These are phyloP conservation scores for Cydia amplana DNA, from an alignment of 1,140 invertebrate genomes.

Conservation along the genomic window DNA sequence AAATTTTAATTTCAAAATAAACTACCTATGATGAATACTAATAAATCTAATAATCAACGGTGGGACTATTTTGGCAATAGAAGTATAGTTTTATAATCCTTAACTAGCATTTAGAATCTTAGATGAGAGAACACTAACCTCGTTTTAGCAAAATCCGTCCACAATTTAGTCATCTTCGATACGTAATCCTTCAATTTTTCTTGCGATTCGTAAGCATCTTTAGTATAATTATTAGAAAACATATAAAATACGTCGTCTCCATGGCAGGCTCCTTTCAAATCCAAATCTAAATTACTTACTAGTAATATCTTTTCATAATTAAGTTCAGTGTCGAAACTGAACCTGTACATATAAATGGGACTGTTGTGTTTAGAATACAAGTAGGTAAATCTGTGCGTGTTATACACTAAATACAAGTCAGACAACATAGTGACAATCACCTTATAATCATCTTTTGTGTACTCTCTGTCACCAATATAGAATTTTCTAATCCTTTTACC, in stretches of 20 bases:
- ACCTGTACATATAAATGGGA: conserved; percentile 77
- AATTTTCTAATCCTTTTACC: conserved; percentile 69
- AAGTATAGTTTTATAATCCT: too few species aligned
- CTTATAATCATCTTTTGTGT: conserved; percentile 51
- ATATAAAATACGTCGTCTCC: conserved; percentile 84
- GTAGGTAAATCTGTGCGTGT: conserved; percentile 65
- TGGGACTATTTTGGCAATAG: too few species aligned
- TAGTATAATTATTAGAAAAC: conserved; percentile 77
- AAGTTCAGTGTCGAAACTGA: conserved; percentile 70
- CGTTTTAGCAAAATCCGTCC: conserved; percentile 85
- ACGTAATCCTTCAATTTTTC: conserved; percentile 57
- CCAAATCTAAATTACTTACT: conserved; percentile 34
- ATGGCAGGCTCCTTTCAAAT: conserved; percentile 80
- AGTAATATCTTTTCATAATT: conserved; percentile 58
- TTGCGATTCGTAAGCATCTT: conserved; percentile 54
- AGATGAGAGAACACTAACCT: conserved; percentile 76
- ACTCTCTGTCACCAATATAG: conserved; percentile 72
- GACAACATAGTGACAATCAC: conserved; percentile 60
- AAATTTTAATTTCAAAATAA: too few species aligned
- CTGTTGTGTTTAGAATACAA: conserved; percentile 49
- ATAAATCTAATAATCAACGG: too few species aligned
- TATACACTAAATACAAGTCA: conserved; percentile 70
- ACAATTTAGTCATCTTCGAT: conserved; percentile 80
- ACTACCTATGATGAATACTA: too few species aligned
- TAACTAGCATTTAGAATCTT: not conserved